Percentiles rank a stretch among this genome's conserved stretches.
These are phyloP conservation scores for Bryconaethiops microstoma DNA, from an alignment of 2,797 vertebrate species.

Conservation along the genomic window DNA sequence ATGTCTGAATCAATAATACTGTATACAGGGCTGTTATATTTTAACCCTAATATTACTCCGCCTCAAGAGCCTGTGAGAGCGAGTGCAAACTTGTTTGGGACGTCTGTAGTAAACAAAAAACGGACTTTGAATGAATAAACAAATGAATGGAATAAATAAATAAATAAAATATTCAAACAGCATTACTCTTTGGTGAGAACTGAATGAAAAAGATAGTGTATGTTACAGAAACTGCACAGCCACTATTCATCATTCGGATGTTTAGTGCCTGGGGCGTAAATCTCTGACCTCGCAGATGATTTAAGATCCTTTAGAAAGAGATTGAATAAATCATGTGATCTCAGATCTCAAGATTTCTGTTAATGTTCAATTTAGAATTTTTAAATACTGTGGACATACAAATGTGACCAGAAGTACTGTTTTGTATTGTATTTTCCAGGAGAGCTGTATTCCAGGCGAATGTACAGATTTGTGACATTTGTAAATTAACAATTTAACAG, in stretches of 20 bases:
- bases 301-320: not conserved
- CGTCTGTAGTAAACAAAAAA: not conserved
- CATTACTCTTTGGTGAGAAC: not conserved
- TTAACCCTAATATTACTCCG: not conserved
- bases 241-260: not conserved
- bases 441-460: too few relatives aligned
- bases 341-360: not conserved
- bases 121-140: not conserved
- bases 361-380: too few relatives aligned
- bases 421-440: not conserved
- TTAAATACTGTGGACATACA: not conserved
- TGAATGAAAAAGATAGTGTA: not conserved
- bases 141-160: not conserved
- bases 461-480: slow-evolving; percentile 2
- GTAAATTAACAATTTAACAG: too few relatives aligned
- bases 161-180: not conserved
- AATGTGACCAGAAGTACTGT: not conserved
- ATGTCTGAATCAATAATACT: not conserved
- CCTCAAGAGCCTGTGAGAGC: not conserved
- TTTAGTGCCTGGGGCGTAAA: slow-evolving; percentile 10
- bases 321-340: not conserved
- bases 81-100: not conserved
- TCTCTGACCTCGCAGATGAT: not conserved
- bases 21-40: not conserved
- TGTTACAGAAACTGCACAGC: not conserved